Percentiles rank a stretch among this genome's conserved stretches.
These are phyloP conservation scores for Podarcis siculus DNA, from an alignment of 2,797 vertebrate species.

Conservation along the genomic window DNA sequence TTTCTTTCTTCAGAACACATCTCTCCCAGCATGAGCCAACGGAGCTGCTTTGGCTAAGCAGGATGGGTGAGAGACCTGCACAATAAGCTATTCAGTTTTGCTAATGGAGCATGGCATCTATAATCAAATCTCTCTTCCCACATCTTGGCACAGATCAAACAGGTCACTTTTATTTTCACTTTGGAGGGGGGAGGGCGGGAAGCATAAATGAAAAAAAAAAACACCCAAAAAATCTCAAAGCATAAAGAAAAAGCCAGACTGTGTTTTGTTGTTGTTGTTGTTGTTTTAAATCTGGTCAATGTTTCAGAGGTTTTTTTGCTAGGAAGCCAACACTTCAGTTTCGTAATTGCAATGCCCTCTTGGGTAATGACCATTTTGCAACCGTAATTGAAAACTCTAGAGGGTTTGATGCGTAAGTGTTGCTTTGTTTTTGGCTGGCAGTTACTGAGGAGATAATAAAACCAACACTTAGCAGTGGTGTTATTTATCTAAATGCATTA, in stretches of 20 bases:
- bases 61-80: not conserved
- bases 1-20: not conserved
- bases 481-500: not conserved
- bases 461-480: not conserved
- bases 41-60: not conserved
- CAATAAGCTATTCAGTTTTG: conserved; percentile 26
- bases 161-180: conserved; percentile 21
- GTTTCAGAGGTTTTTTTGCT: not conserved
- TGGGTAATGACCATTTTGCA: not conserved
- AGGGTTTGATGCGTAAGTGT: not conserved
- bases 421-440: not conserved
- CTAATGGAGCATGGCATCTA: not conserved
- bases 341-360: not conserved
- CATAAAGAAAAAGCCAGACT: not conserved
- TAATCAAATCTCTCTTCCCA: not conserved
- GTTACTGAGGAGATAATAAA: conserved; percentile 1
- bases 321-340: not conserved
- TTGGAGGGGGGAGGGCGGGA: not conserved
- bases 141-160: not conserved
- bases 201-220: too few relatives aligned
- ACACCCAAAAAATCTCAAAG: not conserved
- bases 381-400: not conserved
- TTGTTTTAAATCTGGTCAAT: not conserved
- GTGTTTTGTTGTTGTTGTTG: not conserved
- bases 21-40: not conserved